These are phyloP conservation scores for Crocuta crocuta DNA, from an alignment of 2,113 vertebrate species.

Conservation along the genomic window DNA sequence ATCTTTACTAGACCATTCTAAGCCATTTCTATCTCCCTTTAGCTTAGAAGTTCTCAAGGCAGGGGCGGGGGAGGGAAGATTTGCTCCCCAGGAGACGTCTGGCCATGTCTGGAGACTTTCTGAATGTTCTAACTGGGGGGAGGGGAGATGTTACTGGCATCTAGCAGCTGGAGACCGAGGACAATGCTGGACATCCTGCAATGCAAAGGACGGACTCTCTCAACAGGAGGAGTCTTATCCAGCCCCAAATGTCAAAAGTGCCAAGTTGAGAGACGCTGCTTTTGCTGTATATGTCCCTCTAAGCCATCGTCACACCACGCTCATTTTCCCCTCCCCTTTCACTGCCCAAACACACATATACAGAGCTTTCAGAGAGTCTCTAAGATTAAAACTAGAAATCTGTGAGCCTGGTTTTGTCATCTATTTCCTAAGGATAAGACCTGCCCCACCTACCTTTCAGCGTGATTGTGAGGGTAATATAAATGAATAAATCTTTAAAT, in stretches of 20 bases:
- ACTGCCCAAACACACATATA: background rate
- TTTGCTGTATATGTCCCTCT: background rate
- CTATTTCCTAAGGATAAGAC: background rate
- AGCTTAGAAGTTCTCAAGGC: background rate
- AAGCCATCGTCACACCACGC: background rate
- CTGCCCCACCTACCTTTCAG: background rate
- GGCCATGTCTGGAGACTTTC: background rate
- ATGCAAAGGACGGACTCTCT: background rate
- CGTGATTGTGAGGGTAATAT: slow-evolving; percentile 25
- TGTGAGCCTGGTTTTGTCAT: background rate
- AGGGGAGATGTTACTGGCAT: background rate
- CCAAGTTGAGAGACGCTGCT: background rate
- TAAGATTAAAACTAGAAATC: background rate
- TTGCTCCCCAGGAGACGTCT: background rate
- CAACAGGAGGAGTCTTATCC: background rate
- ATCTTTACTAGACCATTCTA: background rate
- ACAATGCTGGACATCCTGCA: background rate
- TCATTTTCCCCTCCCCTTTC: background rate
- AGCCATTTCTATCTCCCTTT: background rate
- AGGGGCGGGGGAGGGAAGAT: accelerated
- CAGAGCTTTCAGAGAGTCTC: background rate
- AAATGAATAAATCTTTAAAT: slow-evolving; percentile 22
- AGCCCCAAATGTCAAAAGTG: background rate
- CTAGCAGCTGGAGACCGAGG: background rate
- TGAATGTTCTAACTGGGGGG: background rate